phyloP scores from a whole-genome alignment of 2,113 vertebrate species.

The Microcebus jonahi region DNA sequence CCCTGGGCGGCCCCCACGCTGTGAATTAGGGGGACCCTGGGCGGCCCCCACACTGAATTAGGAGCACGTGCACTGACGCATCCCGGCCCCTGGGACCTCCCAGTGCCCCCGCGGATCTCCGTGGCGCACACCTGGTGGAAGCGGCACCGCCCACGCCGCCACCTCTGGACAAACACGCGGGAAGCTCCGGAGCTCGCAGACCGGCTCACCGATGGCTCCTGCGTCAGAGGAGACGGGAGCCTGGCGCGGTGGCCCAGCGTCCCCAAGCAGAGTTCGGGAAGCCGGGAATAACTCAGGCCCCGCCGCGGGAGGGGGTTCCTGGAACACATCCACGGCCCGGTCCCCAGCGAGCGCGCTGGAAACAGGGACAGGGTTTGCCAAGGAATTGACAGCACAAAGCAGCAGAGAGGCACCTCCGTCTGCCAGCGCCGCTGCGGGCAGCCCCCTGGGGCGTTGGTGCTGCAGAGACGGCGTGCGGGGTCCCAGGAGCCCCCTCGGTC shows the following conservation, averaged over 20 bases:
- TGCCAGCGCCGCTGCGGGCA: constrained; percentile 2
- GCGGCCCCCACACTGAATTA: background rate
- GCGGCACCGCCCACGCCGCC: background rate
- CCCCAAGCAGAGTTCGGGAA: background rate
- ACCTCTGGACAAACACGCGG: accelerated
- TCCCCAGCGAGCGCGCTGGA: constrained; percentile 15
- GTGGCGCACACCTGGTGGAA: accelerated
- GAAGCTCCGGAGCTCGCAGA: accelerated
- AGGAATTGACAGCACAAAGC: constrained; percentile 16
- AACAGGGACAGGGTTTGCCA: constrained; percentile 57
- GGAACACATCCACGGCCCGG: background rate
- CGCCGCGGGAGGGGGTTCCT: background rate
- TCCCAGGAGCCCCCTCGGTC: background rate
- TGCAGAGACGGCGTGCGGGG: background rate
- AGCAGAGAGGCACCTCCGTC: background rate
- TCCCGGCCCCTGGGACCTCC: background rate
- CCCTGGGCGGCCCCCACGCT: background rate
- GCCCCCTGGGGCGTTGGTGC: accelerated
- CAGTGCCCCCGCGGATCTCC: background rate
- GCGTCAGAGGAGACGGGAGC: background rate
- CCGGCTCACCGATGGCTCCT: accelerated
- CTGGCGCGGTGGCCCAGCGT: accelerated
- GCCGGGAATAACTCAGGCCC: background rate
- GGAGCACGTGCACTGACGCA: accelerated
- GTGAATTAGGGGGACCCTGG: accelerated